Evolutionary conservation across 2,797 vertebrate genomes (phyloP), one percentile per base, ranked within the genome.

Genomic region (Channallabes apus): DNA sequence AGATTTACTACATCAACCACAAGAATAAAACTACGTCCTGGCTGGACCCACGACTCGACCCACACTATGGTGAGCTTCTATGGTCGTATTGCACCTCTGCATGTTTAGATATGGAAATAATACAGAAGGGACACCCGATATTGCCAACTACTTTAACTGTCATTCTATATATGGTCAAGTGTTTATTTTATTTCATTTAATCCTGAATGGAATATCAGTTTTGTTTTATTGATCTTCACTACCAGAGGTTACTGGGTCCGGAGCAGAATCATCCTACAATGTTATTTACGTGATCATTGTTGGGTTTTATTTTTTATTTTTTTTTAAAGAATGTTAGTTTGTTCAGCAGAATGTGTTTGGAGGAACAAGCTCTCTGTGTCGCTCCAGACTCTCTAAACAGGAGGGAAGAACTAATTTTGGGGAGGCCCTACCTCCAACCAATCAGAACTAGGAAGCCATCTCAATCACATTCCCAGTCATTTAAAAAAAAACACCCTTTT

Each of bases 1-100:
- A 99, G 95, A 97, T 98, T 93, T 99, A 99, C 96, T 99, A 99
- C 94, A 99, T 99, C 94, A 99, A 99, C 95, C 98, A 99, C 96
- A 98, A 99, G 95, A 99, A 98, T 96, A 99, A 99, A 95, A 97
- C 97, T 91, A 99, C 98, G 91, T 99, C 98, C 93, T 99, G 98
- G 98, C 96, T 99, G 92, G 98, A 99, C 95, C 98, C 98, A 90
- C 95, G 97, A 91, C 96, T 99, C 91, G 97, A 99, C 96, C 96
- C 97, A 90, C 97, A 97, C 91, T 99, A 95, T 92, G 97, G 98
- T 99, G 95, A 97, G 96, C 93, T 92, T 54, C 92, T 93, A 91
- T 24, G 17, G 68, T n/a, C 6, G 14, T 14, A 35, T 80, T 62
- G 62, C 24, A 6, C 35, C 35, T 64, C 22, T 46, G 59, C 14